Base-by-base conservation (phyloP, 2,113 vertebrate genomes). In the Sphyrna mokarran region DNA sequence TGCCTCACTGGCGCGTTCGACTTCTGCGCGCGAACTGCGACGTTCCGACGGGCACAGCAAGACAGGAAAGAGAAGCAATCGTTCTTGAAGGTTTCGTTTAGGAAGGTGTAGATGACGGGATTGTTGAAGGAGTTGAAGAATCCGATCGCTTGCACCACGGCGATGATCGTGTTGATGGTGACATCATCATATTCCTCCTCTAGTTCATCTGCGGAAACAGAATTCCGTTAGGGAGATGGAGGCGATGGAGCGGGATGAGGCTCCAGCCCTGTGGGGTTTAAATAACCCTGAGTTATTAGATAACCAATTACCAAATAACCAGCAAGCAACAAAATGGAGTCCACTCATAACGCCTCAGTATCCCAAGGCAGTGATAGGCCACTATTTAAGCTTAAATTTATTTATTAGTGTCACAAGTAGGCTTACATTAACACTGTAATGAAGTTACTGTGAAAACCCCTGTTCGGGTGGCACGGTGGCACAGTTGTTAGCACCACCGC, bases 91-190 rank as follows among this genome's bases (percentile, higher is more conserved):
- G 98, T 98, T 96, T 98, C 98, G 58, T 98, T 98, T 98, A 98
- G 98, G 97, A 98, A 98, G 40, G 98, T 98, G 22, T 98, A 98
- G 37, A 98, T 97, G 3, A 98, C 97, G 8, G 98, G 98, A 90
- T 98, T 98, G 97, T 98, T 98, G 96, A 98, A 98, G 95, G 98
- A 98, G 97, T 98, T 98, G 96, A 97, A 98, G 96, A 98, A 98
- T 7, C 98, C 98, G 0, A 98, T 97, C 95, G 98, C 98, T 97
- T 98, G 98, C 10, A 98, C 98, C 0, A 98, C 96, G 48, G 98
- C 98, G 6, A 98, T 96, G 95, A 98, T 98, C 96, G 97, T 98
- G 97, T 97, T 98, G 4, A 98, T 76, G 0, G 98, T 98, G 68
- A 98, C 97, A 0, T 97, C 98, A 11, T 98, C 97, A 6, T 97